Evolutionary conservation across 2,113 vertebrate genomes (phyloP).

Genomic region (Crotalus helleri): DNA sequence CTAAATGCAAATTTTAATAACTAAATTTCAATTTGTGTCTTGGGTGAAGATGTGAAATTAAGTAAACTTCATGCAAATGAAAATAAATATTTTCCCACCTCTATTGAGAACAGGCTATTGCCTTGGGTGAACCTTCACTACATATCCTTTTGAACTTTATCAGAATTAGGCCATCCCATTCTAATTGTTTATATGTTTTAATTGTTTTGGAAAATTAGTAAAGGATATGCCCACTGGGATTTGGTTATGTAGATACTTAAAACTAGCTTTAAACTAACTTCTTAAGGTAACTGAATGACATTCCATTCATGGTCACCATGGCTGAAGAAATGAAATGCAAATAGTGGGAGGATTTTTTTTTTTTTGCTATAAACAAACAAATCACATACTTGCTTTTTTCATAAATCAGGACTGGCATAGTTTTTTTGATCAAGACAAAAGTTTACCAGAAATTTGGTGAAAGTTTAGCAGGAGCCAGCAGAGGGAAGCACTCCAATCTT

Average conservation of each 20-base stretch:
- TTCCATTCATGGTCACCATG: neutral
- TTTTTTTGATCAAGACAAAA: neutral
- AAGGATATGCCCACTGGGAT: neutral
- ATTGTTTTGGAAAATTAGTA: neutral
- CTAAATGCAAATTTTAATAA: neutral
- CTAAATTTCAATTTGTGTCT: neutral
- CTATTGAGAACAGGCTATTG: neutral
- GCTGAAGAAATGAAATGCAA: constrained; percentile 29
- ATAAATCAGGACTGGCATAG: neutral
- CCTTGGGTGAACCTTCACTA: neutral
- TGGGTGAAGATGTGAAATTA: neutral
- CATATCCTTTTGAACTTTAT: neutral
- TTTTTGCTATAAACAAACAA: constrained; percentile 22
- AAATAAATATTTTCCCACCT: neutral
- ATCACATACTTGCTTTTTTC: constrained; percentile 32
- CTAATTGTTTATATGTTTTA: neutral
- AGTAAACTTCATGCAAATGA: neutral
- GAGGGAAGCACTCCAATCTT: neutral
- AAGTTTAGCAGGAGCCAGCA: neutral
- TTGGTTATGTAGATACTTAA: neutral
- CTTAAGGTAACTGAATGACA: neutral
- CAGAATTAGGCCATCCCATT: neutral
- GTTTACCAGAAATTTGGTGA: neutral
- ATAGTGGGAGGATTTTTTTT: neutral
- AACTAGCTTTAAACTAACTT: constrained; percentile 18